These are phyloP conservation scores for Boloria selene DNA, from an alignment of 2,888 invertebrate species.

Conservation along the genomic window DNA sequence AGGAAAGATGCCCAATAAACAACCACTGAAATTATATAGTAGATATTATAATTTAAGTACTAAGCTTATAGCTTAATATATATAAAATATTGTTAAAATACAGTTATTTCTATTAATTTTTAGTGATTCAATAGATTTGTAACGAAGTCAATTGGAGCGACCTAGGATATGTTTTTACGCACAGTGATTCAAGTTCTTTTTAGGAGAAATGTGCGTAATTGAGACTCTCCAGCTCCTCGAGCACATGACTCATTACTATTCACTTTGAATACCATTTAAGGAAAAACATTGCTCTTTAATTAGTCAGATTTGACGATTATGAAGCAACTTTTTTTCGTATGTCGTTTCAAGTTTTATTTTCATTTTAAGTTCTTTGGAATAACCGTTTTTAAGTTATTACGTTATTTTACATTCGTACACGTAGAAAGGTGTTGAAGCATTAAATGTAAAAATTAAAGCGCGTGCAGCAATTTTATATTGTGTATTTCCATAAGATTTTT, in stretches of 20 bases:
- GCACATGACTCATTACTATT: constrained; percentile 35
- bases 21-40: too few species aligned
- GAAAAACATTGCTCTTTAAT: constrained; percentile 25
- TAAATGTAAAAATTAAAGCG: too few species aligned
- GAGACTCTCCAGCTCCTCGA: constrained; percentile 7
- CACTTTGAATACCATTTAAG: constrained; percentile 26
- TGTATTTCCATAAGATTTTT: too few species aligned
- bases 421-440: too few species aligned
- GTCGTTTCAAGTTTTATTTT: not conserved
- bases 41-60: too few species aligned
- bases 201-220: constrained; percentile 40
- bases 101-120: not conserved
- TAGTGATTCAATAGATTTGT: constrained; percentile 27
- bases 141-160: constrained; percentile 23
- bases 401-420: too few species aligned
- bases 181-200: constrained; percentile 29
- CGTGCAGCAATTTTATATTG: too few species aligned
- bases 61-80: too few species aligned
- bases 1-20: too few species aligned
- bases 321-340: not conserved
- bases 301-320: constrained; percentile 18
- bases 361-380: not conserved
- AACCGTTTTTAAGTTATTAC: too few species aligned
- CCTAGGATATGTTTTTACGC: constrained; percentile 12
- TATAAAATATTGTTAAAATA: not conserved